A percentile compares a stretch with the other conserved stretches of the same genome.
Conservation (phyloP, 2,113 vertebrate genomes). For the Aplodontia rufa region DNA sequence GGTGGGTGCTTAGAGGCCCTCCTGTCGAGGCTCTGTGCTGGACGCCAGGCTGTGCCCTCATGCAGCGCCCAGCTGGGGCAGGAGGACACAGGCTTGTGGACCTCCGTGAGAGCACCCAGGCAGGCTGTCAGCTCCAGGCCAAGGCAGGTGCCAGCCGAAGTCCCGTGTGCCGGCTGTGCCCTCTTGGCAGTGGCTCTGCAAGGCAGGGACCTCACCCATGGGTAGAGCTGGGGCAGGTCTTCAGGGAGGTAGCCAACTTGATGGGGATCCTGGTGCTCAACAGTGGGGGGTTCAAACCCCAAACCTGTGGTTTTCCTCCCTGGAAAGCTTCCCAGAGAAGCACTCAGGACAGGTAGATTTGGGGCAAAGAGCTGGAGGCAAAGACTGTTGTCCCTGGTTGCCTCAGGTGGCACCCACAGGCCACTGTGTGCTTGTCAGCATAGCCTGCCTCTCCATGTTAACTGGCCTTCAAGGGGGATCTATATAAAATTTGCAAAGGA, state of each 20-base stretch:
- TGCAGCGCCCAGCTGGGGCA: accelerated
- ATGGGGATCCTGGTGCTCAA: background rate
- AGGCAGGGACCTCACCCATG: background rate
- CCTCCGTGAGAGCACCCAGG: accelerated
- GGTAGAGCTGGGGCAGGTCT: background rate
- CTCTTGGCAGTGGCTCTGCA: background rate
- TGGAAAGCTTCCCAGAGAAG: background rate
- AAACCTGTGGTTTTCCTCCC: background rate
- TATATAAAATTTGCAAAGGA: background rate
- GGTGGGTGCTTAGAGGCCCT: accelerated
- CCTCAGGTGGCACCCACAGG: accelerated
- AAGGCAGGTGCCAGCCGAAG: accelerated
- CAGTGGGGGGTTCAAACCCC: background rate
- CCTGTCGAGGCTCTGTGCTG: background rate
- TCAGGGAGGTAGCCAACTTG: background rate
- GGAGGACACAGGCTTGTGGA: accelerated
- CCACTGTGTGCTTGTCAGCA: accelerated
- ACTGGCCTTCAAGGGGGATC: background rate
- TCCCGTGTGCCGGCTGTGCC: accelerated
- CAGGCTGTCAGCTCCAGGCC: accelerated
- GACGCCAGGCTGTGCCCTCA: background rate
- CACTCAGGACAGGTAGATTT: accelerated
- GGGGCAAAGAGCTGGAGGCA: background rate
- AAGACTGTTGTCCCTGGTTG: background rate
- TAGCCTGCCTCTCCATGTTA: accelerated